Percentiles rank a stretch among this genome's conserved stretches.
Conservation (phyloP, 2,888 invertebrate species). For the Drosophila kanekoi region DNA sequence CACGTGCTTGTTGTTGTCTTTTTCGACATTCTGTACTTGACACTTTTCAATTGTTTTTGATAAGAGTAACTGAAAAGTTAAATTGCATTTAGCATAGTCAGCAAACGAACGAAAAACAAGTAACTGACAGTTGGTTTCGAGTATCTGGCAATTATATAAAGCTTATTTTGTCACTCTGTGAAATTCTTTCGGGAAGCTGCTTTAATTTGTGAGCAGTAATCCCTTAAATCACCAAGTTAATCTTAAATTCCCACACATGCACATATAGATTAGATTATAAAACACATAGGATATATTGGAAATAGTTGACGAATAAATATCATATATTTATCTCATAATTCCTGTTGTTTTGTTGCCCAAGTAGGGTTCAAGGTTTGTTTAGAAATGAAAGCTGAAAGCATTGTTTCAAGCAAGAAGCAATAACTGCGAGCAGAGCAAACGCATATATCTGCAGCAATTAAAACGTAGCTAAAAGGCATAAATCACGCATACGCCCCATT, state of each 20-base stretch:
- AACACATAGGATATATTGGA: no score
- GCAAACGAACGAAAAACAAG: conserved; percentile 22
- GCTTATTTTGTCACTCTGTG: neutral
- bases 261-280: no score
- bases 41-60: conserved; percentile 38
- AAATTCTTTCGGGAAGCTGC: neutral
- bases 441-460: conserved; percentile 64
- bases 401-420: conserved; percentile 5
- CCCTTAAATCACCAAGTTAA: neutral
- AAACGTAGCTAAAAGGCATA: conserved; percentile 47
- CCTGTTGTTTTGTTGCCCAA: neutral
- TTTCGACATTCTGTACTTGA: conserved; percentile 34
- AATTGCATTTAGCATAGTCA: conserved; percentile 36
- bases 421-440: conserved; percentile 9
- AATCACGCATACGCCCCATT: conserved; percentile 71
- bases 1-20: neutral
- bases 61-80: conserved; percentile 34
- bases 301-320: no score
- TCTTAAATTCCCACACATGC: no score
- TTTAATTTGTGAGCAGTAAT: neutral
- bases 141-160: conserved; percentile 6
- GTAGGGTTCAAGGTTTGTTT: neutral
- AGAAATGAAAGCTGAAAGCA: neutral
- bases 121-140: conserved; percentile 12
- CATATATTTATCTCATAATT: neutral